phyloP scores from a whole-genome alignment of 1,140 invertebrate genomes.

The Diabrotica virgifera region DNA sequence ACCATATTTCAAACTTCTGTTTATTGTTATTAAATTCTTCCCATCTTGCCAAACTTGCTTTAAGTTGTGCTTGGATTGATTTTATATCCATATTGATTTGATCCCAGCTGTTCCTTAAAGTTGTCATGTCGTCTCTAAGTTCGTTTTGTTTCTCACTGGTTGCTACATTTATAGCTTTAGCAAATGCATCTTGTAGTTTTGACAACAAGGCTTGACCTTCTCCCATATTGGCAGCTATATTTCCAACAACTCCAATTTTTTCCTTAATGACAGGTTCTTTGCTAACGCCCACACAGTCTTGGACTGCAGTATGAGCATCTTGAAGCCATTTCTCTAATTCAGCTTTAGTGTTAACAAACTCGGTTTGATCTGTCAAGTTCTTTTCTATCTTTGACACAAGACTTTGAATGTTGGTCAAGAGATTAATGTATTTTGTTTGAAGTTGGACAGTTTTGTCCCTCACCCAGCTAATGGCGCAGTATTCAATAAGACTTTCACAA shows the following conservation, averaged over 20 bases:
- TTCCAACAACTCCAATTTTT: slow-evolving; percentile 75
- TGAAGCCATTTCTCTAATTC: slow-evolving; percentile 79
- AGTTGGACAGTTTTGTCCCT: slow-evolving; percentile 81
- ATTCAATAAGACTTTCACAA: slow-evolving; percentile 82
- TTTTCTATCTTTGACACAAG: slow-evolving; percentile 82
- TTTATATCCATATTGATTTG: slow-evolving; percentile 78
- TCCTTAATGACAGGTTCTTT: slow-evolving; percentile 75
- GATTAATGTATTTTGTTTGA: slow-evolving; percentile 74
- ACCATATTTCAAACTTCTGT: slow-evolving; percentile 67
- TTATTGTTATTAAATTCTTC: slow-evolving; percentile 75
- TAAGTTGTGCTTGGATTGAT: slow-evolving; percentile 72
- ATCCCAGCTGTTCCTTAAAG: slow-evolving; percentile 77
- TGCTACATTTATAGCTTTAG: slow-evolving; percentile 78
- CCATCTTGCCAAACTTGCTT: slow-evolving; percentile 73
- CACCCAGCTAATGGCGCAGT: slow-evolving; percentile 76
- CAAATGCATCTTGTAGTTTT: slow-evolving; percentile 76
- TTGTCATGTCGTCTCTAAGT: slow-evolving; percentile 69
- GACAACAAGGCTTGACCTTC: slow-evolving; percentile 84
- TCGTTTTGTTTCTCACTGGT: slow-evolving; percentile 76
- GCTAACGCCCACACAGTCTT: slow-evolving; percentile 78
- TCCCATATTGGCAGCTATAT: slow-evolving; percentile 71
- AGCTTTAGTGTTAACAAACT: slow-evolving; percentile 81
- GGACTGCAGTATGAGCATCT: slow-evolving; percentile 71
- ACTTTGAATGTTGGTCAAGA: slow-evolving; percentile 74
- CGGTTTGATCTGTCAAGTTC: slow-evolving; percentile 83